phyloP scores from a whole-genome alignment of 2,888 invertebrate species.

The Pocota personata region DNA sequence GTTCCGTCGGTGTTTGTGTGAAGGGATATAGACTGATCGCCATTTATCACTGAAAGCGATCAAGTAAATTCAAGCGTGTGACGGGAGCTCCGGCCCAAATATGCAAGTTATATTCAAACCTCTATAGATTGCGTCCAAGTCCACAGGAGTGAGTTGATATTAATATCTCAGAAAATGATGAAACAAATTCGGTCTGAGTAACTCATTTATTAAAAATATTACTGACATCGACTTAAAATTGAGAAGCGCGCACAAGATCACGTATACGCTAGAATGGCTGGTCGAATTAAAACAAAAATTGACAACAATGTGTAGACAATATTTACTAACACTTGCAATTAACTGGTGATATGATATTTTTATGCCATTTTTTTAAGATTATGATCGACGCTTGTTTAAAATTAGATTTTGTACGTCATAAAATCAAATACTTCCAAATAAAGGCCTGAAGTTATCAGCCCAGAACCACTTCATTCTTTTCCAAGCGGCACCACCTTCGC shows the following conservation, averaged over 20 bases:
- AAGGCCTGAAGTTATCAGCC: background rate
- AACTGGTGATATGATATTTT: background rate
- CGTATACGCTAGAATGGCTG: background rate
- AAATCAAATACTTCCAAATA: background rate
- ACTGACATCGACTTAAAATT: too few relatives aligned
- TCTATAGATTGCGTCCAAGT: too few relatives aligned
- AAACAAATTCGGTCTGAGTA: too few relatives aligned
- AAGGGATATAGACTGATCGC: too few relatives aligned
- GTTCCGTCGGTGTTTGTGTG: too few relatives aligned
- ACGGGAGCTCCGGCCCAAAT: too few relatives aligned
- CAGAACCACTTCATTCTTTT: background rate
- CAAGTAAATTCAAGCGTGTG: too few relatives aligned
- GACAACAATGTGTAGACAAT: background rate
- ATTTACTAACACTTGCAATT: background rate
- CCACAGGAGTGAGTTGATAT: too few relatives aligned
- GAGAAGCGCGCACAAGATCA: background rate
- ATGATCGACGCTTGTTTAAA: background rate
- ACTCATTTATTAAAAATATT: too few relatives aligned
- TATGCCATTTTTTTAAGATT: background rate
- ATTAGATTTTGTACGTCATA: background rate
- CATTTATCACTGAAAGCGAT: too few relatives aligned
- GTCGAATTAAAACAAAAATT: background rate
- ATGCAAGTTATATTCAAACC: too few relatives aligned
- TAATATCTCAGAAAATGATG: too few relatives aligned
- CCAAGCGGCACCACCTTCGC: slow-evolving; percentile 39